Conservation (phyloP, 2,113 vertebrate genomes). For the Monarcha castaneiventris region DNA sequence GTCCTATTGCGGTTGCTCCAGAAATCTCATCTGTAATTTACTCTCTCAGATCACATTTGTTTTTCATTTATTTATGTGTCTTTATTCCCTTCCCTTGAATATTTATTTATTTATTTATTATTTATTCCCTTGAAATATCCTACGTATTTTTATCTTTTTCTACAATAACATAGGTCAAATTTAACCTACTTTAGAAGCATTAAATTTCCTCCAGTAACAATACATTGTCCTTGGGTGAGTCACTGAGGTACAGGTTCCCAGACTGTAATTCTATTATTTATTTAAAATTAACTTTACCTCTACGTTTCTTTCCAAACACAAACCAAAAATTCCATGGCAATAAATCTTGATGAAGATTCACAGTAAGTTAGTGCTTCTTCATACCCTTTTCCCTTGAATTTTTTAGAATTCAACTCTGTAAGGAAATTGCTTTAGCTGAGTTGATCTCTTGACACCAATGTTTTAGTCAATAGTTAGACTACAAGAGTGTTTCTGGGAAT, state of each 20-base stretch:
- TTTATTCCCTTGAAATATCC: background rate
- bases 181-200: background rate
- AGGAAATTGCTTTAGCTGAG: background rate
- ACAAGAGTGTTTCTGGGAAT: background rate
- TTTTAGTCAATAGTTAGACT: background rate
- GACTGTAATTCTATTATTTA: background rate
- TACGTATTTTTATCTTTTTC: background rate
- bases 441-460: background rate
- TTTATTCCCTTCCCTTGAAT: background rate
- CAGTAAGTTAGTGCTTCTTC: background rate
- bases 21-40: background rate
- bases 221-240: background rate
- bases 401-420: background rate
- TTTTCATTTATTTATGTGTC: background rate
- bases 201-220: background rate
- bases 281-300: background rate
- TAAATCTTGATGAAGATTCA: background rate
- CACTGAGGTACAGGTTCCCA: background rate
- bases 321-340: background rate
- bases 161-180: background rate
- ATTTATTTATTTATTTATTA: background rate
- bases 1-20: background rate
- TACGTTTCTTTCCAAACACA: background rate
- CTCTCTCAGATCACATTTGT: background rate
- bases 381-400: background rate